phyloP scores from a whole-genome alignment of 2,888 invertebrate genomes.

The Eupeodes latifasciatus region DNA sequence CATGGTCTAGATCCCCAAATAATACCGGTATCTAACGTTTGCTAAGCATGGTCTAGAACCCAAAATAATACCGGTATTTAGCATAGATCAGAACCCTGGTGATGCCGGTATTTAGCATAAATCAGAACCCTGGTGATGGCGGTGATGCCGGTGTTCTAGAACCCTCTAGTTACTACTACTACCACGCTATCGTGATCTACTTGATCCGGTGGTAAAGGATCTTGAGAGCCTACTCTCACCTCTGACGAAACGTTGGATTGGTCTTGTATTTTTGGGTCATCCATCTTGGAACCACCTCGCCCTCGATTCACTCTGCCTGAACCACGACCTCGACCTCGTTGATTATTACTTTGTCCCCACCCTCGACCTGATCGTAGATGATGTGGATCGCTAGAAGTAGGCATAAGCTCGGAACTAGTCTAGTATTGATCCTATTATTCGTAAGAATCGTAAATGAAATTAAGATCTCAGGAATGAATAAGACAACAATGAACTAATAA shows the following conservation, averaged over 20 bases:
- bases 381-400: background rate
- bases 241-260: background rate
- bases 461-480: no score
- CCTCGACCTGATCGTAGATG: background rate
- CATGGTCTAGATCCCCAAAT: no score
- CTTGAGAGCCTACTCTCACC: background rate
- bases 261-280: background rate
- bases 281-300: conserved; percentile 1
- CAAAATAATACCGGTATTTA: no score
- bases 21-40: no score
- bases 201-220: background rate
- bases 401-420: background rate
- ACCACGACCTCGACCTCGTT: conserved; percentile 6
- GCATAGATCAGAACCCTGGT: no score
- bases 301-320: background rate
- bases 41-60: no score
- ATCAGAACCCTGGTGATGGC: no score
- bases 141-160: no score
- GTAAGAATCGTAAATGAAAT: background rate
- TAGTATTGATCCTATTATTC: conserved; percentile 1
- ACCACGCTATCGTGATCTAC: background rate
- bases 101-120: no score
- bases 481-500: background rate
- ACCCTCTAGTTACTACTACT: no score
- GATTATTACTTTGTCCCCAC: background rate